phyloP scores from a whole-genome alignment of 2,113 vertebrate genomes.

The Prunella fulvescens region DNA sequence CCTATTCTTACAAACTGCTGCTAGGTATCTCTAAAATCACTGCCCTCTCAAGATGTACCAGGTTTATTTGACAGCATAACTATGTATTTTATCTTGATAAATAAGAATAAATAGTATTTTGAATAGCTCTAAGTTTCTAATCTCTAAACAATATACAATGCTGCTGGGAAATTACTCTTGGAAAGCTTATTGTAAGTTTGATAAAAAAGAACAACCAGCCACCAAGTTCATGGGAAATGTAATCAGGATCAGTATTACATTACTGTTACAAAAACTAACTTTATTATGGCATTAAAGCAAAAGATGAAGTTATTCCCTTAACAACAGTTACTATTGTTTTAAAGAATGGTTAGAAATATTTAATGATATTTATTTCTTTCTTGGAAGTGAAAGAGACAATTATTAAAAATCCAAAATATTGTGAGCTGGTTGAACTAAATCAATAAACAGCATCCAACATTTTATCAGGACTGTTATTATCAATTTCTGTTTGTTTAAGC shows the following conservation, averaged over 20 bases:
- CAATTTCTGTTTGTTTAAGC: background rate
- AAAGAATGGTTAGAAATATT: background rate
- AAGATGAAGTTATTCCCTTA: background rate
- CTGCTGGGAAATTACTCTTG: background rate
- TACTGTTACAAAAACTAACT: background rate
- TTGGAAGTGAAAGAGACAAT: background rate
- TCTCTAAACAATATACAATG: background rate
- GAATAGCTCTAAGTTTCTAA: background rate
- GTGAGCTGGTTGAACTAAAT: background rate
- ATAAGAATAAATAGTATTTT: background rate
- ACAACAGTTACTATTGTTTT: background rate
- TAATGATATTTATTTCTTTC: background rate
- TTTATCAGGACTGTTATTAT: background rate
- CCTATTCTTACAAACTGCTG: background rate
- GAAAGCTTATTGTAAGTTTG: background rate
- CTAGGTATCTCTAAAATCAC: background rate
- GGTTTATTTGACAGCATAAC: background rate
- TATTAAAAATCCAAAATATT: background rate
- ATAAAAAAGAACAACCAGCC: background rate
- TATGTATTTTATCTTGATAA: background rate
- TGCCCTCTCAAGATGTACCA: background rate
- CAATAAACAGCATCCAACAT: background rate
- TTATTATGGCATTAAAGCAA: background rate
- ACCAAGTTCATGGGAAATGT: background rate
- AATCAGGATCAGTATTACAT: background rate